A percentile compares a stretch with the other conserved stretches of the same genome.
phyloP scores from a whole-genome alignment of 2,888 invertebrate species.

The Parnassius glacialis region DNA sequence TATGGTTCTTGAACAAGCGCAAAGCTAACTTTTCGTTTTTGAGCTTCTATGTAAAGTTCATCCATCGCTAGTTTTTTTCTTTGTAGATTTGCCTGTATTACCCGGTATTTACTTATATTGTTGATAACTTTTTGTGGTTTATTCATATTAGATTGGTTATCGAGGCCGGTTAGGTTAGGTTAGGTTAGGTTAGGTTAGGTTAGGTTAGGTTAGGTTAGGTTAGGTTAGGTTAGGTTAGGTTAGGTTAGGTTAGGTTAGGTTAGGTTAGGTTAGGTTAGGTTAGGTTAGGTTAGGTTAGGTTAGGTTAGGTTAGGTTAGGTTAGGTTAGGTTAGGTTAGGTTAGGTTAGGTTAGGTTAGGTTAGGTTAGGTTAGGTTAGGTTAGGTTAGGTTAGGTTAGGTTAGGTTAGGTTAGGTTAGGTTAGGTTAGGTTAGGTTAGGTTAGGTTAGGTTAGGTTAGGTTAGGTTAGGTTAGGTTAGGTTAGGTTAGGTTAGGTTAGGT shows the following conservation, averaged over 20 bases:
- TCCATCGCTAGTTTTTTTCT: too few relatives aligned
- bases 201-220: constrained; percentile 26
- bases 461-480: constrained; percentile 29
- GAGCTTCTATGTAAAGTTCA: too few relatives aligned
- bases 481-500: constrained; percentile 29
- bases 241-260: constrained; percentile 29
- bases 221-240: constrained; percentile 22
- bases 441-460: constrained; percentile 29
- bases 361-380: constrained; percentile 29
- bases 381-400: constrained; percentile 30
- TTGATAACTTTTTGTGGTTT: too few relatives aligned
- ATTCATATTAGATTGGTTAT: too few relatives aligned
- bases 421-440: constrained; percentile 29
- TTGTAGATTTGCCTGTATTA: too few relatives aligned
- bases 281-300: constrained; percentile 28
- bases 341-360: constrained; percentile 29
- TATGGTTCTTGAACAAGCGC: too few relatives aligned
- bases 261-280: constrained; percentile 25
- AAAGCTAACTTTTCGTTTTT: too few relatives aligned
- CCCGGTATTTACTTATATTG: too few relatives aligned
- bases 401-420: constrained; percentile 30
- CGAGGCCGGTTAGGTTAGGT: constrained; percentile 11
- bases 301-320: constrained; percentile 29
- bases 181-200: constrained; percentile 25
- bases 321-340: constrained; percentile 29